phyloP scores from a whole-genome alignment of 2,113 vertebrate species.

The Herpetotheres cachinnans region DNA sequence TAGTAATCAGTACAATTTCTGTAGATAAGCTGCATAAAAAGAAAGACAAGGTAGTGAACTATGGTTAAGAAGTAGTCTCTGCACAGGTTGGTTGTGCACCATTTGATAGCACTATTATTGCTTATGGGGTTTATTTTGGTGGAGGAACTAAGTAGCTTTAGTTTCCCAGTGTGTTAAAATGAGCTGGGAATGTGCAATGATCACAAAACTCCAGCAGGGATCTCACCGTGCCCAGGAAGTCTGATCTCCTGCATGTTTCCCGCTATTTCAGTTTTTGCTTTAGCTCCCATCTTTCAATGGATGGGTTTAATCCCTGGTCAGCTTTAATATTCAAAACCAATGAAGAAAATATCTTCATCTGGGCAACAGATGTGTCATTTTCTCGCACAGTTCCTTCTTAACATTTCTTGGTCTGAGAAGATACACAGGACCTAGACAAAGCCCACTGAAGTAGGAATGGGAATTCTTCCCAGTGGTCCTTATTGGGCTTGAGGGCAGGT shows the following conservation, averaged over 20 bases:
- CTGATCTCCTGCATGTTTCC: accelerated
- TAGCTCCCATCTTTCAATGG: not conserved
- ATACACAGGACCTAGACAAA: not conserved
- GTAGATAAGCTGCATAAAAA: not conserved
- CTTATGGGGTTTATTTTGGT: not conserved
- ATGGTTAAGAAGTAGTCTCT: not conserved
- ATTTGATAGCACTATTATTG: not conserved
- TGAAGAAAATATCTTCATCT: not conserved
- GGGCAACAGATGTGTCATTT: not conserved
- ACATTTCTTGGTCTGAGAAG: not conserved
- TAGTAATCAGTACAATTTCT: not conserved
- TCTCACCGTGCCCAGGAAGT: not conserved
- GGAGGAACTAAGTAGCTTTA: not conserved
- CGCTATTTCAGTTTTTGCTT: not conserved
- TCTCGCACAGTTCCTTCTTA: not conserved
- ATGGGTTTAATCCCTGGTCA: not conserved
- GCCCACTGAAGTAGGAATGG: not conserved
- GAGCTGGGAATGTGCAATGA: not conserved
- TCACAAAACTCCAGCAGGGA: not conserved
- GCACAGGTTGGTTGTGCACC: not conserved
- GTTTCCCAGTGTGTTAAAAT: not conserved
- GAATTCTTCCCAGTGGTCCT: not conserved
- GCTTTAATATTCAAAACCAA: not conserved
- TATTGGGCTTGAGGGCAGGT: not conserved
- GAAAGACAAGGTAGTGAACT: not conserved